These are phyloP conservation scores for Anguilla rostrata DNA, from an alignment of 2,113 vertebrate species.

Conservation along the genomic window DNA sequence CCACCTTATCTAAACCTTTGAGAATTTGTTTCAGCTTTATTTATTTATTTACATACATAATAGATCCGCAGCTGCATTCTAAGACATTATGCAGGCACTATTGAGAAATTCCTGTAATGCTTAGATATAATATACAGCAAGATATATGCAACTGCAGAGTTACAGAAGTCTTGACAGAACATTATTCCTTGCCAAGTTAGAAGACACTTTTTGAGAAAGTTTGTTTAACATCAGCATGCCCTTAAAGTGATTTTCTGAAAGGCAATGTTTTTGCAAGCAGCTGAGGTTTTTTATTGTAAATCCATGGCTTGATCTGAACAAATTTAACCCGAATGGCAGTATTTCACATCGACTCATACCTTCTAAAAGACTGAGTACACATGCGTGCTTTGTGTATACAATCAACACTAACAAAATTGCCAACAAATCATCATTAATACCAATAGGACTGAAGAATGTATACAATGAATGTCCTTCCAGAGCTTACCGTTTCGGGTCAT, in stretches of 20 bases:
- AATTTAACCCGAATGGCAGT: neutral
- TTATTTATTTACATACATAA: neutral
- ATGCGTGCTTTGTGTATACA: too few species aligned
- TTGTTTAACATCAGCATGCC: too few species aligned
- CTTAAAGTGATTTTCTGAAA: too few species aligned
- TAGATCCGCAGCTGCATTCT: neutral
- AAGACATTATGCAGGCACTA: neutral
- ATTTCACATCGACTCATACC: too few species aligned
- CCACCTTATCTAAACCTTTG: conserved; percentile 13
- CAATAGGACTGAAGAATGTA: neutral
- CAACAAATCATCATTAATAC: neutral
- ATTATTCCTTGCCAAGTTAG: neutral
- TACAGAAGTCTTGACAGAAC: neutral
- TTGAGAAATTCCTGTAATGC: neutral
- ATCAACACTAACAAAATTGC: too few species aligned
- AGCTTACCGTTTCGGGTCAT: neutral
- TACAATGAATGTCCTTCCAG: neutral
- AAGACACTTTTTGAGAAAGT: too few species aligned
- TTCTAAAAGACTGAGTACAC: too few species aligned
- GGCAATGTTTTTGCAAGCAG: neutral
- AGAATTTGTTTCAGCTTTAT: neutral
- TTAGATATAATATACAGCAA: neutral
- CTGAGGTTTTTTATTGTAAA: neutral
- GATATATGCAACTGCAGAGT: neutral
- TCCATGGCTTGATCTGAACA: neutral